Conservation (phyloP, 2,797 vertebrate species). For the Thaleichthys pacificus region DNA sequence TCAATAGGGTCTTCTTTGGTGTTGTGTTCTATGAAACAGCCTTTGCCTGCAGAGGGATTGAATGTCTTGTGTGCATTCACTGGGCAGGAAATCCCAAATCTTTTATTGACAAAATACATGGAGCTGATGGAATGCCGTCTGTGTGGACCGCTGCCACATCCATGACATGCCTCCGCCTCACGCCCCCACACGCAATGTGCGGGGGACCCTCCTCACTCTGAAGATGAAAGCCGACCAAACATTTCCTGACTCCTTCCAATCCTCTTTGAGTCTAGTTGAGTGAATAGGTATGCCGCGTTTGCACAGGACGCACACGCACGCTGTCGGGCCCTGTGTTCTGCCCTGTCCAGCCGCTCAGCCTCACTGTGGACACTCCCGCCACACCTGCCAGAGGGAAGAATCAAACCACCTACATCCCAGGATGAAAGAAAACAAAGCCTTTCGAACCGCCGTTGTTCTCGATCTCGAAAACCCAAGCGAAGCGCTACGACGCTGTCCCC, state of each 20-base stretch:
- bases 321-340: slow-evolving; percentile 11
- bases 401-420: slow-evolving; percentile 6
- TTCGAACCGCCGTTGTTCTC: background rate
- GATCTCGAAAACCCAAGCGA: no score
- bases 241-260: slow-evolving; percentile 58
- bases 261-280: slow-evolving; percentile 59
- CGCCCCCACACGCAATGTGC: slow-evolving; percentile 37
- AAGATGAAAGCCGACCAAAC: slow-evolving; percentile 40
- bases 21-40: slow-evolving; percentile 41
- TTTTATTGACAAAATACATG: slow-evolving; percentile 55
- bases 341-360: background rate
- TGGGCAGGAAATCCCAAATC: slow-evolving; percentile 48
- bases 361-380: background rate
- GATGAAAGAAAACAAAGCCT: slow-evolving; percentile 13
- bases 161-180: slow-evolving; percentile 56
- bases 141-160: slow-evolving; percentile 50
- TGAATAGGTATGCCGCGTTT: slow-evolving; percentile 62
- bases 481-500: background rate
- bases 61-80: slow-evolving; percentile 30
- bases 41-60: slow-evolving; percentile 19
- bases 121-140: slow-evolving; percentile 51
- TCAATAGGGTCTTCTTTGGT: slow-evolving; percentile 24
- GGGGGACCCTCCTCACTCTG: slow-evolving; percentile 42
- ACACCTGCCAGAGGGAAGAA: slow-evolving; percentile 11
- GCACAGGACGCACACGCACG: slow-evolving; percentile 35